Percentiles rank a stretch among this genome's conserved stretches.
Evolutionary conservation across 2,113 vertebrate species (phyloP).

Genomic region (Rafetus swinhoei): DNA sequence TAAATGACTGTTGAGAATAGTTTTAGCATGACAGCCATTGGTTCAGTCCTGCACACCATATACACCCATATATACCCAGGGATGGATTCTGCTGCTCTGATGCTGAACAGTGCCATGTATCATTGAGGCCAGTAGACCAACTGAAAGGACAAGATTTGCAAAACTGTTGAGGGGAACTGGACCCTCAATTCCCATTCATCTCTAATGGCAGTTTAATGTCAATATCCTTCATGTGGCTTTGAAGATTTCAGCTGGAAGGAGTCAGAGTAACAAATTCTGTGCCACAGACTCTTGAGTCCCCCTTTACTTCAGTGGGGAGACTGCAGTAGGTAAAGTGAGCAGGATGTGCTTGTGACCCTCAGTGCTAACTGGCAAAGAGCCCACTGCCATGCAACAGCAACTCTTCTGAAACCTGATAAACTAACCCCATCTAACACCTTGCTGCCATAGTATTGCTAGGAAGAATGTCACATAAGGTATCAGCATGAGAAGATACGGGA

Average conservation of each 20-base stretch:
- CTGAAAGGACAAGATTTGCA: not conserved
- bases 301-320: not conserved
- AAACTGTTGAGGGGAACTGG: not conserved
- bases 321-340: not conserved
- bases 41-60: not conserved
- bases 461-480: not conserved
- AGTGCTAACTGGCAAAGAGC: not conserved
- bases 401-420: not conserved
- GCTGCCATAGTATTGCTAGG: not conserved
- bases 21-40: not conserved
- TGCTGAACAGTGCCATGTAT: not conserved
- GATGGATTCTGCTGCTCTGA: not conserved
- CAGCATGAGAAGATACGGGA: not conserved
- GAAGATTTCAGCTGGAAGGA: not conserved
- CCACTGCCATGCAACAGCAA: not conserved
- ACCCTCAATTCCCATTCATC: not conserved
- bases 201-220: not conserved
- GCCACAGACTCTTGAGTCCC: not conserved
- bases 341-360: not conserved
- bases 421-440: not conserved
- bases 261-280: not conserved
- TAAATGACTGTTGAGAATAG: not conserved
- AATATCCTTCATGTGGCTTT: not conserved
- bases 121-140: accelerated
- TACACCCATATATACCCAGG: too few species aligned